Percentiles rank a stretch among this genome's conserved stretches.
Evolutionary conservation across 2,113 vertebrate species (phyloP).

Genomic region (Vicugna pacos): DNA sequence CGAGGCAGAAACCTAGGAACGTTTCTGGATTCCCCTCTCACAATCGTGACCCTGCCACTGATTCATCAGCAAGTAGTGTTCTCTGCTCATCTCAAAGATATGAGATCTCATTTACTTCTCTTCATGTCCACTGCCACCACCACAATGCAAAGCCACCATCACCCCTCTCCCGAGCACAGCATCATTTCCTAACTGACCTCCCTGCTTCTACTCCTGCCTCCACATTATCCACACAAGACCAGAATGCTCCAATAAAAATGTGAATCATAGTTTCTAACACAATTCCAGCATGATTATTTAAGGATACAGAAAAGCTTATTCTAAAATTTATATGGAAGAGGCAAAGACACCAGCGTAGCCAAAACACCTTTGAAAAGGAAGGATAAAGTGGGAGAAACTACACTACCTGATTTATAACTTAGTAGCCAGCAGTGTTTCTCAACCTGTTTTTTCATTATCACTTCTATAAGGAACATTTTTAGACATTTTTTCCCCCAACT

Average conservation of each 20-base stretch:
- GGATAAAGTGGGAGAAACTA: not conserved
- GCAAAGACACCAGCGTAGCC: not conserved
- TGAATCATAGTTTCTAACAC: not conserved
- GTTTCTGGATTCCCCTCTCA: not conserved
- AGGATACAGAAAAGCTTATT: not conserved
- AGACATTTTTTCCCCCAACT: not conserved
- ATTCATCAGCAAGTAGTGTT: not conserved
- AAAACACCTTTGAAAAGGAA: not conserved
- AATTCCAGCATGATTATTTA: not conserved
- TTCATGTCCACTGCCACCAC: not conserved
- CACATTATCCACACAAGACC: not conserved
- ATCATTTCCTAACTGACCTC: not conserved
- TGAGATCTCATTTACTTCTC: not conserved
- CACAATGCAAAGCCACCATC: not conserved
- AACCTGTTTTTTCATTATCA: not conserved
- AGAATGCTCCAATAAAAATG: not conserved
- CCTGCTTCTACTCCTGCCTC: not conserved
- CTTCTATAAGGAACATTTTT: not conserved
- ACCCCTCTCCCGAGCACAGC: not conserved
- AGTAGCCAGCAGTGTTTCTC: not conserved
- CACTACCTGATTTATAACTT: not conserved
- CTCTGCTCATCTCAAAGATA: not conserved
- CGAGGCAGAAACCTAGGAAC: not conserved
- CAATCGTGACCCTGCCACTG: not conserved
- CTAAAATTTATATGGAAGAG: conserved; percentile 27